Base-by-base conservation (phyloP, 2,113 vertebrate species). In the Silurus asotus region DNA sequence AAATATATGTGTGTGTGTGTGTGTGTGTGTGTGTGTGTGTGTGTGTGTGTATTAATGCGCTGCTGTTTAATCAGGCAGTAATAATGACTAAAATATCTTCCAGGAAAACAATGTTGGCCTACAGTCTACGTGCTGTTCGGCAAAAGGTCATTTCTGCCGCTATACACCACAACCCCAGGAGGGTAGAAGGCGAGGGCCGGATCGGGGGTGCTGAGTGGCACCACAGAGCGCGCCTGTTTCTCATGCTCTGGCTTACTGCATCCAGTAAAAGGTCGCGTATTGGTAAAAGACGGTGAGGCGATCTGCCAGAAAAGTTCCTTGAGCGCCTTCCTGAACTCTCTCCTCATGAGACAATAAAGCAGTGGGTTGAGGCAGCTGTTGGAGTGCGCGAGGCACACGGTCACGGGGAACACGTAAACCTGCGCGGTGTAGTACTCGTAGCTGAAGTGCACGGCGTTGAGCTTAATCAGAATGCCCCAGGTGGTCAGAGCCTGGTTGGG, bases 281-380 rank as follows among this genome's bases (percentile, higher is more conserved):
- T 92, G 70, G 96, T 96, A 76, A 96, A 89, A 0, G 95, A 95
- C 0, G 97, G 97, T 0, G 96, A 96, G 0, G 97, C 93, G 84
- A 97, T 94, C 82, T 95, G 93, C 96, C 97, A 96, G 87, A 99
- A 96, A 37, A 99, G 94, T 78, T 90, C 97, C 85, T 95, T 97
- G 89, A 99, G 94, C 5, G 97, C 96, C 83, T 97, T 97, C 77
- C 98, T 95, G 89, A 99, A 99, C 92, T 99, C 97, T 17, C 96
- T 94, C 91, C 98, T 95, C 96, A 97, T 97, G 20, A 99, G 94
- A 85, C 98, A 99, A 92, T 99, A 99, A 75, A 99, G 94, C 76
- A 99, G 91, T 5, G 98, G 98, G 88, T 99, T 99, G 83, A 99
- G 94, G 90, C 98, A 99, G 95, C 98, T 99, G 94, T 98, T 99